A percentile compares a stretch with the other conserved stretches of the same genome.
phyloP scores from a whole-genome alignment of 2,797 vertebrate species.

The Dipus sagitta region DNA sequence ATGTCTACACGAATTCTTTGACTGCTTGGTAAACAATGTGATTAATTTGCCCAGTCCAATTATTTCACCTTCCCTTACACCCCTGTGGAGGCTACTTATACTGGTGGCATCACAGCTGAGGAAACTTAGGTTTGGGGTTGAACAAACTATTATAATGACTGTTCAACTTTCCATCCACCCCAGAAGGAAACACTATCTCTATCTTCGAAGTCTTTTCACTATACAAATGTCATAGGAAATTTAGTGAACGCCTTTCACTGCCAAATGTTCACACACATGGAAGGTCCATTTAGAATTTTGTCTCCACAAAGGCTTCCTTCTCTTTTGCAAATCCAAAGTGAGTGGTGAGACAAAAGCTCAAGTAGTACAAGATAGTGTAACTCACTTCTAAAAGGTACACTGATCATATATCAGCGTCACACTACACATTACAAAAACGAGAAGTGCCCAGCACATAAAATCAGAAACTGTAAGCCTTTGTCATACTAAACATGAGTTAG shows the following conservation, averaged over 20 bases:
- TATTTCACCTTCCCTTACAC: neutral
- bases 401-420: neutral
- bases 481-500: neutral
- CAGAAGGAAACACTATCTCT: neutral
- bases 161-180: neutral
- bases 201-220: neutral
- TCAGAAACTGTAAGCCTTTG: neutral
- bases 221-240: conserved; percentile 17
- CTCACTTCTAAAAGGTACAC: neutral
- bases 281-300: neutral
- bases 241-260: neutral
- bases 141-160: neutral
- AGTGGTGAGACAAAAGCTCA: neutral
- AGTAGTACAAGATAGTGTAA: neutral
- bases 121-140: neutral
- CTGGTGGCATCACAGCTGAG: neutral
- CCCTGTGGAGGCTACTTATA: neutral
- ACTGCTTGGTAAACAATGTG: neutral
- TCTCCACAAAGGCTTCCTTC: neutral
- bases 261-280: neutral
- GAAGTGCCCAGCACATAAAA: neutral
- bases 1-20: neutral
- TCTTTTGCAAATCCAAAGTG: neutral
- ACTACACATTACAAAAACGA: neutral
- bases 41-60: neutral